These are phyloP conservation scores for Orthosia gothica DNA, from an alignment of 2,888 invertebrate genomes.

Conservation along the genomic window DNA sequence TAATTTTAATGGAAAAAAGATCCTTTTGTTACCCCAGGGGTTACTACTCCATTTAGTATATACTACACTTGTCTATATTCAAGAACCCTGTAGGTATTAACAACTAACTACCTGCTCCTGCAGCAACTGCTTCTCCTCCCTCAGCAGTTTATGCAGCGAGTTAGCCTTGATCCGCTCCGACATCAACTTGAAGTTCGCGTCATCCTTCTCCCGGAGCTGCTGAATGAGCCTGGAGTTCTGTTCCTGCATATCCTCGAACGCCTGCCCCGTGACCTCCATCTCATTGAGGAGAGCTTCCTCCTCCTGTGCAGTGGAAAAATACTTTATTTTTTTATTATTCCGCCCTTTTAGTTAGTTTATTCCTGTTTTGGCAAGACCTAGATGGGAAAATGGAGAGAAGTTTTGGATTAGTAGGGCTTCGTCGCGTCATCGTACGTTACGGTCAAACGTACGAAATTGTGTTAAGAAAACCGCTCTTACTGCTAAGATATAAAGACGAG, in stretches of 20 bases:
- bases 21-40: too few species aligned
- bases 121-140: slow-evolving; percentile 98
- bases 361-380: slow-evolving; percentile 54
- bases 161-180: slow-evolving; percentile 99
- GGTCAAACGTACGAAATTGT: neutral
- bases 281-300: slow-evolving; percentile 99
- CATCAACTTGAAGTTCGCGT: slow-evolving; percentile 99
- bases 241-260: slow-evolving; percentile 99
- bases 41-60: too few species aligned
- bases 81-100: too few species aligned
- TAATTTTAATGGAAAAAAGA: too few species aligned
- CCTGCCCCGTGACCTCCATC: slow-evolving; percentile 99
- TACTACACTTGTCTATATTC: too few species aligned
- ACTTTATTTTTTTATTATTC: slow-evolving; percentile 52
- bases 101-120: slow-evolving; percentile 98
- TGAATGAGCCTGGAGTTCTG: slow-evolving; percentile 99
- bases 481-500: neutral
- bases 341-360: slow-evolving; percentile 45
- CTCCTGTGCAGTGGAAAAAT: slow-evolving; percentile 91
- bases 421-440: slow-evolving; percentile 21
- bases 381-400: slow-evolving; percentile 27
- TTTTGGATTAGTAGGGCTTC: slow-evolving; percentile 12
- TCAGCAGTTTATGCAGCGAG: slow-evolving; percentile 97
- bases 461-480: neutral
- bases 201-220: slow-evolving; percentile 98